Evolutionary conservation across 2,113 vertebrate genomes (phyloP), one percentile per base, ranked within the genome.

Genomic region (Megalops atlanticus): DNA sequence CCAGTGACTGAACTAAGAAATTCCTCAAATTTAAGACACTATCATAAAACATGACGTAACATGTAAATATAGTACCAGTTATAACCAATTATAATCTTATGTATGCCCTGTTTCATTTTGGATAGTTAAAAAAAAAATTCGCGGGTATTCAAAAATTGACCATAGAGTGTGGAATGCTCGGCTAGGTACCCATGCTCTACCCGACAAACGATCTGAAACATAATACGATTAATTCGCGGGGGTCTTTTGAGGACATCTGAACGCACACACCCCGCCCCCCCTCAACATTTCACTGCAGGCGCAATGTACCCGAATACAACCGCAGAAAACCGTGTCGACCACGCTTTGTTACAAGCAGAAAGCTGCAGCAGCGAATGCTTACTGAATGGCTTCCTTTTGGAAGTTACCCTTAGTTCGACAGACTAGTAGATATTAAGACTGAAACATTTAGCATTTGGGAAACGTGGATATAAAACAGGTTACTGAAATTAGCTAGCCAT

Each of bases 211-310:
- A 64, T 64, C 58, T 24, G n/a, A 64, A 64, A 64, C 31, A 11
- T 64, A 64, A 64, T 64, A 64, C 58, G 24, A 64, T 64, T 64
- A 27, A 64, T 64, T 64, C 58, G 58, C 58, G 18, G 27, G 74
- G 43, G 74, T 76, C 45, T 49, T 76, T 52, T 76, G 38, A 76
- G 74, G 74, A 49, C 74, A 49, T 4, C 74, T 49, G 33, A 76
- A 49, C 27, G 31, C 74, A 18, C 43, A 41, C 74, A 7, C 74
- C 74, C 31, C 18, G 41, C 31, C 21, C 33, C 45, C 40, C 43
- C n/a, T n/a, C 27, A 24, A 75, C 36, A 33, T 18, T 76, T 71
- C 69, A 71, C 69, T 71, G 31, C 69, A 71, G 69, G 27, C 58
- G 21, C 69, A 38, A 10, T 16, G 69, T 71, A 71, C 69, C 69